Conservation (phyloP, 2,888 invertebrate genomes). For the Aspidiotus destructor region DNA sequence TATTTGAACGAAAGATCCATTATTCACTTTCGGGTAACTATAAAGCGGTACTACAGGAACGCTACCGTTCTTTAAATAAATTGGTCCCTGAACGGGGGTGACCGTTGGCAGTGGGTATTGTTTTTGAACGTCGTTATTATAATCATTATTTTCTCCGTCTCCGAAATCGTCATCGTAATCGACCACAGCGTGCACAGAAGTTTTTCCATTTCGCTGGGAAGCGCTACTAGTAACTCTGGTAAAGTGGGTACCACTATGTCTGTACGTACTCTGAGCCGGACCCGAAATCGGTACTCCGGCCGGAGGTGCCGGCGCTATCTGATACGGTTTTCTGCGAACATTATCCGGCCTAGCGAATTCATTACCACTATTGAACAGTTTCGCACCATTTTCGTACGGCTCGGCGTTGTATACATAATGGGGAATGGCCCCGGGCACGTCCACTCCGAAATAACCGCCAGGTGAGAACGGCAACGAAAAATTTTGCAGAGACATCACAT, state of each 20-base stretch:
- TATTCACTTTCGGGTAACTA: conserved; percentile 67
- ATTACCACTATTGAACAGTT: conserved; percentile 3
- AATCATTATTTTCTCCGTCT: conserved; percentile 41
- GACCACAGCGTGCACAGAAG: conserved; percentile 60
- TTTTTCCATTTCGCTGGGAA: conserved; percentile 43
- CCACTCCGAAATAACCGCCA: conserved; percentile 32
- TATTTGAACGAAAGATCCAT: conserved; percentile 79
- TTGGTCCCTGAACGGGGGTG: conserved; percentile 81
- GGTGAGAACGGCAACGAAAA: conserved; percentile 34
- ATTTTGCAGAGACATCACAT: conserved; percentile 35
- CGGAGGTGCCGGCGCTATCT: background rate
- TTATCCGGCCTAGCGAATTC: background rate
- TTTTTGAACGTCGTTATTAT: conserved; percentile 24
- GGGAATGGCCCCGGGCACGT: conserved; percentile 3
- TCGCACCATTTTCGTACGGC: conserved; percentile 5
- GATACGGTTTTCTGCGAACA: conserved; percentile 12
- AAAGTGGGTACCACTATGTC: conserved; percentile 20
- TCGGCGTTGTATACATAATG: conserved; percentile 17
- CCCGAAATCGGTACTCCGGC: conserved; percentile 2
- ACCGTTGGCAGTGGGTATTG: conserved; percentile 44
- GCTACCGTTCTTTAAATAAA: conserved; percentile 64
- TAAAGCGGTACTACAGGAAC: conserved; percentile 80
- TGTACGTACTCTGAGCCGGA: conserved; percentile 9
- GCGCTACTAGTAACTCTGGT: conserved; percentile 27
- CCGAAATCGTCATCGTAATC: conserved; percentile 60